phyloP scores from a whole-genome alignment of 1,140 invertebrate species.

The Macrobrachium rosenbergii region DNA sequence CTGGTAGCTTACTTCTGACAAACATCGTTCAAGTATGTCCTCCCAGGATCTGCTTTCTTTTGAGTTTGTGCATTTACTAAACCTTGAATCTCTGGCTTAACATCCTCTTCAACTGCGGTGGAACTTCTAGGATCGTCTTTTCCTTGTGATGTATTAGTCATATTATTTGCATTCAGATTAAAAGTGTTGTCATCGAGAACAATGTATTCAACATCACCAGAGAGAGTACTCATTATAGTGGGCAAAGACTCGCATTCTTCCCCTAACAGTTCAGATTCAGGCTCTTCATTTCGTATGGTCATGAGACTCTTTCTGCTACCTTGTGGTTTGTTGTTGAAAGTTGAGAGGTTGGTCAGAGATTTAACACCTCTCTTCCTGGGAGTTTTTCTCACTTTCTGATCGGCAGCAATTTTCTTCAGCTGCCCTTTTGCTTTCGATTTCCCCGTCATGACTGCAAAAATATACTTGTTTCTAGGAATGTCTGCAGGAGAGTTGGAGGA shows the following conservation, averaged over 20 bases:
- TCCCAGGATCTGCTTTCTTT: no score
- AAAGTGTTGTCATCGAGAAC: slow-evolving; percentile 48
- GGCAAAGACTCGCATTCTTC: slow-evolving; percentile 48
- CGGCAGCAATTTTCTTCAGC: not conserved
- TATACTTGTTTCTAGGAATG: not conserved
- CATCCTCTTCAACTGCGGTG: not conserved
- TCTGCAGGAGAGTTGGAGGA: not conserved
- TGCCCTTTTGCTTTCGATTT: slow-evolving; percentile 24
- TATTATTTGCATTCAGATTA: not conserved
- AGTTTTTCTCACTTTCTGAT: not conserved
- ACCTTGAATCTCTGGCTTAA: no score
- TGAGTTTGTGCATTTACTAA: no score
- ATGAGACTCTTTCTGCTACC: not conserved
- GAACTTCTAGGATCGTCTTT: slow-evolving; percentile 14
- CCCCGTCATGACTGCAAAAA: slow-evolving; percentile 30
- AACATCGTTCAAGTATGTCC: no score
- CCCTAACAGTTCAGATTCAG: slow-evolving; percentile 43
- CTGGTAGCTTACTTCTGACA: not conserved
- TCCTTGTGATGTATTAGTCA: not conserved
- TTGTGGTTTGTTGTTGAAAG: not conserved
- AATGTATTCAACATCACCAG: slow-evolving; percentile 48
- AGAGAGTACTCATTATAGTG: slow-evolving; percentile 50
- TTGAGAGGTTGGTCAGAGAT: not conserved
- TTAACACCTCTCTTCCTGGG: not conserved
- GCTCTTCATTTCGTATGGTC: slow-evolving; percentile 3